A percentile compares a stretch with the other conserved stretches of the same genome.
Evolutionary conservation across 2,113 vertebrate species (phyloP).

Genomic region (Microcebus griseorufus): DNA sequence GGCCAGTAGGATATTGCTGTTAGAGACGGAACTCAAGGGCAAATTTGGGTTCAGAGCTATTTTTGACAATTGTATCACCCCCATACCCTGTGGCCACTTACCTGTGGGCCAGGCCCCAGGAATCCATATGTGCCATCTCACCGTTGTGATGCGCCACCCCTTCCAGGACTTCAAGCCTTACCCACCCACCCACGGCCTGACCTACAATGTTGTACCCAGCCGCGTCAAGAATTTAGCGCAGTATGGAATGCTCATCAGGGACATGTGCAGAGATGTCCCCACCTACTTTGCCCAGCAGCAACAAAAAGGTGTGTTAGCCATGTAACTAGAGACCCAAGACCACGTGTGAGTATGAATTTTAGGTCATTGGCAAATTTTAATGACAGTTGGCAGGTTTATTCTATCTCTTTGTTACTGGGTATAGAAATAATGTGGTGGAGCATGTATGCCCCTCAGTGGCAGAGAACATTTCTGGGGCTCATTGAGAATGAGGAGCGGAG

Average conservation of each 20-base stretch:
- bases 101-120: not conserved
- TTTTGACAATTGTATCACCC: not conserved
- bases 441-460: not conserved
- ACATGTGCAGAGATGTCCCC: slow-evolving; percentile 67
- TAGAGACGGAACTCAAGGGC: not conserved
- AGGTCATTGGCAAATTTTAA: not conserved
- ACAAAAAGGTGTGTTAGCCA: slow-evolving; percentile 55
- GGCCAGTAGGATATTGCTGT: not conserved
- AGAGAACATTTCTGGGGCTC: not conserved
- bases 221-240: slow-evolving; percentile 71
- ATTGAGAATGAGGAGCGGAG: not conserved
- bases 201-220: slow-evolving; percentile 60
- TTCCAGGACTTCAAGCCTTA: slow-evolving; percentile 43
- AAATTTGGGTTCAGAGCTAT: not conserved
- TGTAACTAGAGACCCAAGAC: not conserved
- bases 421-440: not conserved
- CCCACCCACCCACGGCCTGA: slow-evolving; percentile 10
- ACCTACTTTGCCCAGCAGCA: slow-evolving; percentile 63
- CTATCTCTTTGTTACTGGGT: not conserved
- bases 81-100: not conserved
- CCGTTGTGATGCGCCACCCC: not conserved
- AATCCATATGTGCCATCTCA: not conserved
- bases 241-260: slow-evolving; percentile 47
- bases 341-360: not conserved
- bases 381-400: not conserved